Evolutionary conservation across 2,888 invertebrate genomes (phyloP), one percentile per base, ranked within the genome.

Genomic region (Cantharis nigra): DNA sequence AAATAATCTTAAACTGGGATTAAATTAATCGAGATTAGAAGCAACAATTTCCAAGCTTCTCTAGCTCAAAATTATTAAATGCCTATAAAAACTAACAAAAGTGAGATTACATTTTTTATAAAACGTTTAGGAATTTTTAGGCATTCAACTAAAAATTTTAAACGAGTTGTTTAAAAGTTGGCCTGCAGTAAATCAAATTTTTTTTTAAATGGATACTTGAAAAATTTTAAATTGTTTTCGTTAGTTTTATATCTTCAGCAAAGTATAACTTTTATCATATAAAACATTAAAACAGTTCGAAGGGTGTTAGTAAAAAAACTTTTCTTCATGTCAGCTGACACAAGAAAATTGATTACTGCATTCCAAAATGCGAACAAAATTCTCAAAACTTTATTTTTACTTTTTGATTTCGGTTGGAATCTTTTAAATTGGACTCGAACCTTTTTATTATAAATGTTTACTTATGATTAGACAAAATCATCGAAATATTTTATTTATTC

Each of bases 201-300:
- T 49, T 65, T 26, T 20, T 23, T 67, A 67, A 67, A 67, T 67
- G 65, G 18, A 67, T 67, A 67, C 65, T 67, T 67, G 20, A 67
- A 67, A 67, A 67, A 67, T 67, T 67, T 67, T 67, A 67, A 67
- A 23, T 67, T 67, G 65, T 67, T 67, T 67, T 14, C 65, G 65
- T 67, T 67, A 67, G 65, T 67, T 67, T 67, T 18, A 67, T 67
- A 67, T 18, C n/a, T 70, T 75, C 49, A 33, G 74, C 28, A 69
- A 70, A 62, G 30, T 23, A 67, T 23, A 75, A 71, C 71, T 76
- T 76, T 76, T 76, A 76, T 73, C 76, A 71, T 77, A 77, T 72
- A 71, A 74, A 74, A 71, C 74, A 77, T 77, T 77, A 77, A 74
- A 77, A 77, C 69, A 71, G 74, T 76, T 77, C 74, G 72, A 69